A percentile compares a stretch with the other conserved stretches of the same genome.
Evolutionary conservation across 1,140 invertebrate species (phyloP).

Genomic region (Tyrophagus putrescentiae): DNA sequence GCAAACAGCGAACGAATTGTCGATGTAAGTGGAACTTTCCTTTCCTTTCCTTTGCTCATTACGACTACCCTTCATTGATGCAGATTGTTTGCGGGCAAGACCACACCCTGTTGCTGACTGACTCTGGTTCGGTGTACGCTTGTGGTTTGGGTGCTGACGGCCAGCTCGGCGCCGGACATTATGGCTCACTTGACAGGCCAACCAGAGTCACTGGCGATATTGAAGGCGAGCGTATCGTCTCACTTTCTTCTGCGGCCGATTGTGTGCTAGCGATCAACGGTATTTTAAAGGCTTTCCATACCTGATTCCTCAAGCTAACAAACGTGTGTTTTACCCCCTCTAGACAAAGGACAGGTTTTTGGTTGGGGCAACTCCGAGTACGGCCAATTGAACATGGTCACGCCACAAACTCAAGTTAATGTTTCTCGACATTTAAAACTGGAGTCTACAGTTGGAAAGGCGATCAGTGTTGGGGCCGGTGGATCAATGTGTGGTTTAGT

Average conservation of each 20-base stretch:
- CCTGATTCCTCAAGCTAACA: not conserved
- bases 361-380: slow-evolving; percentile 97
- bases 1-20: slow-evolving; percentile 23
- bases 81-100: slow-evolving; percentile 73
- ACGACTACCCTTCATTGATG: not conserved
- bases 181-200: slow-evolving; percentile 40
- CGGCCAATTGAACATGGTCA: slow-evolving; percentile 48
- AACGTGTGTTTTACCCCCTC: slow-evolving; percentile 18
- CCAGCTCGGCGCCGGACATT: slow-evolving; percentile 70
- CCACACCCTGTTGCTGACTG: slow-evolving; percentile 62
- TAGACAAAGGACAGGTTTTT: slow-evolving; percentile 80
- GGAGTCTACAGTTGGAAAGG: slow-evolving; percentile 45
- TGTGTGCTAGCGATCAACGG: slow-evolving; percentile 76
- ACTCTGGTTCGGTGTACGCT: slow-evolving; percentile 60
- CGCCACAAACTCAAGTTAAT: slow-evolving; percentile 34
- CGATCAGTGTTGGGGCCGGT: slow-evolving; percentile 63
- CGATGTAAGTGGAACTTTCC: slow-evolving; percentile 20
- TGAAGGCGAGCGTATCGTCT: slow-evolving; percentile 60
- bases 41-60: not conserved
- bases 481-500: slow-evolving; percentile 70
- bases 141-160: slow-evolving; percentile 91
- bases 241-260: slow-evolving; percentile 61
- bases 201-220: slow-evolving; percentile 52
- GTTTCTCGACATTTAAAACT: slow-evolving; percentile 49
- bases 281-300: slow-evolving; percentile 32